Percentiles rank a stretch among this genome's conserved stretches.
phyloP scores from a whole-genome alignment of 2,113 vertebrate genomes.

The Leptobrachium leishanense region DNA sequence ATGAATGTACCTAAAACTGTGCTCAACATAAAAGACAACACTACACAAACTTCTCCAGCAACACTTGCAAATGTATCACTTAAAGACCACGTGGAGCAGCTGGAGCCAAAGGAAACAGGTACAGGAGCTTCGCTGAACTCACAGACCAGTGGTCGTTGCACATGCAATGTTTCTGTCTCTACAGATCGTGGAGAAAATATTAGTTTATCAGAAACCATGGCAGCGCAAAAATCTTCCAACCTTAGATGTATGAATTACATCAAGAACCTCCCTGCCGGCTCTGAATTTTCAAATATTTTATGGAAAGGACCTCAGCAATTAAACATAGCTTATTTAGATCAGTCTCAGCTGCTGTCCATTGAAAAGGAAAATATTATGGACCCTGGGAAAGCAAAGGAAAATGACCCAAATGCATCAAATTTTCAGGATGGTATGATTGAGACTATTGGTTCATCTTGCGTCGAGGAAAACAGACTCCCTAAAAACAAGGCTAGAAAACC shows the following conservation, averaged over 20 bases:
- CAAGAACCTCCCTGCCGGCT: not conserved
- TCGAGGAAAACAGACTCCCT: not conserved
- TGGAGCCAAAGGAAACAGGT: not conserved
- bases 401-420: constrained; percentile 3
- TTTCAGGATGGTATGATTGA: not conserved
- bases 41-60: constrained; percentile 67
- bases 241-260: not conserved
- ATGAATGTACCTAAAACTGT: constrained; percentile 13
- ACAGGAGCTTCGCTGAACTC: not conserved
- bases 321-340: not conserved
- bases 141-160: not conserved
- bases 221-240: not conserved
- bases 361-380: constrained; percentile 50
- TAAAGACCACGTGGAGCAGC: accelerated
- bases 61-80: not conserved
- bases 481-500: constrained; percentile 15
- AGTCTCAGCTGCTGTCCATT: constrained; percentile 1
- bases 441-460: constrained; percentile 4
- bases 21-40: constrained; percentile 50
- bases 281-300: not conserved
- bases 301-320: not conserved
- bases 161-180: not conserved
- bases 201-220: not conserved
- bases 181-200: not conserved
- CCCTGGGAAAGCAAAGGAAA: constrained; percentile 15